These are phyloP conservation scores for Ennomos fuscantarius DNA, from an alignment of 2,888 invertebrate genomes.

Conservation along the genomic window DNA sequence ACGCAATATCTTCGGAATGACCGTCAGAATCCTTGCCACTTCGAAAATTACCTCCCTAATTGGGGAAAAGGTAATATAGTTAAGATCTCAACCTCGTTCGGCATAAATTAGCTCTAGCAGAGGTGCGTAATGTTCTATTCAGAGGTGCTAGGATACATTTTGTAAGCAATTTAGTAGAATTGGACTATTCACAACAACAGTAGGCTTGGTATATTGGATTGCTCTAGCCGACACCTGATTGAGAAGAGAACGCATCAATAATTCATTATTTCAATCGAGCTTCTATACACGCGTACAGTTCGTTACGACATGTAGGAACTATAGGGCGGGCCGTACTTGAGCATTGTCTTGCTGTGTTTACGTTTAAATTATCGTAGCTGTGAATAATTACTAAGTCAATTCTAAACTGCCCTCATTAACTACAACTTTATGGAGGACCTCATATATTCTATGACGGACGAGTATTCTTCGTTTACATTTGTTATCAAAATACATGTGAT, in stretches of 20 bases:
- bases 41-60: constrained; percentile 36
- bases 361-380: too few relatives aligned
- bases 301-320: constrained; percentile 16
- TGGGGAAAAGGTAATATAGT: constrained; percentile 37
- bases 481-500: too few relatives aligned
- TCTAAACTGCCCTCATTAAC: too few relatives aligned
- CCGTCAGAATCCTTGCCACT: constrained; percentile 29
- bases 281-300: constrained; percentile 10
- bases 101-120: constrained; percentile 45
- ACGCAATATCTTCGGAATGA: constrained; percentile 3
- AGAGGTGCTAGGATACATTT: constrained; percentile 43
- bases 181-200: constrained; percentile 49
- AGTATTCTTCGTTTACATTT: too few relatives aligned
- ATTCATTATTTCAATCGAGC: constrained; percentile 54
- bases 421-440: too few relatives aligned
- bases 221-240: constrained; percentile 46
- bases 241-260: constrained; percentile 52
- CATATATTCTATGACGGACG: too few relatives aligned
- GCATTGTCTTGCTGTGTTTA: too few relatives aligned
- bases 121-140: constrained; percentile 45
- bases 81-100: constrained; percentile 38
- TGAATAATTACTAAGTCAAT: too few relatives aligned
- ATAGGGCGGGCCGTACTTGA: constrained; percentile 7
- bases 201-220: constrained; percentile 45
- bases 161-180: constrained; percentile 50